Base-by-base conservation (phyloP, 2,113 vertebrate species). In the pig (Sus scrofa) region DNA sequence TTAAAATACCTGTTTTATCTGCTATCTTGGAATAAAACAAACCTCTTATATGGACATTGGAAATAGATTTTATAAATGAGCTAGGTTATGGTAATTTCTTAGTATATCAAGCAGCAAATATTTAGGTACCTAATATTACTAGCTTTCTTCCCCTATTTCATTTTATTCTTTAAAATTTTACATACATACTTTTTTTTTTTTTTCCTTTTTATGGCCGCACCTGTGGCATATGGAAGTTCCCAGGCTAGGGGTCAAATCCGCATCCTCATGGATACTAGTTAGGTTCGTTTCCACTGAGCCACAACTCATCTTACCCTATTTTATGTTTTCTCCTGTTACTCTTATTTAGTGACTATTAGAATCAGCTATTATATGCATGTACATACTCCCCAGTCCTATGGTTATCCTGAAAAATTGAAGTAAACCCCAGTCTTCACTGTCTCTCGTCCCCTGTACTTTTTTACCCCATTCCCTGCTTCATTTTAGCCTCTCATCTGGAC, bases 21-120 rank as follows among this genome's bases (percentile, higher is more conserved):
- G 20, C 20, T 78, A 74, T 89, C 56, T 37, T 77, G 32, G 30
- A 58, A 67, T 52, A 87, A 96, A 89, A 62, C 60, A 16, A 39
- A 16, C 30, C 27, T 89, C 84, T 79, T 39, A 85, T 67, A 14
- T 3, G 6, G 56, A 75, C 27, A 74, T 75, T 89, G 89, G 54
- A 81, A 77, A 77, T 79, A 74, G 34, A 50, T 65, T 95, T 89
- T 86, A 37, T 85, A 91, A 86, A 30, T 77, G n/a, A 87, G 56
- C 32, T 84, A 84, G 44, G 56, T 73, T 84, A 37, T 71, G 19
- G 15, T 58, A 19, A 65, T 95, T 92, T 92, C n/a, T 92, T 84
- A 52, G 8, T 34, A 73, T 24, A 39, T 71, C 77, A 27, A 62
- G 22, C 18, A 63, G 37, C 75, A 88, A 14, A 65, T 73, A 81